These are phyloP conservation scores for Meliscaeva auricollis DNA, from an alignment of 2,888 invertebrate species.

Conservation along the genomic window DNA sequence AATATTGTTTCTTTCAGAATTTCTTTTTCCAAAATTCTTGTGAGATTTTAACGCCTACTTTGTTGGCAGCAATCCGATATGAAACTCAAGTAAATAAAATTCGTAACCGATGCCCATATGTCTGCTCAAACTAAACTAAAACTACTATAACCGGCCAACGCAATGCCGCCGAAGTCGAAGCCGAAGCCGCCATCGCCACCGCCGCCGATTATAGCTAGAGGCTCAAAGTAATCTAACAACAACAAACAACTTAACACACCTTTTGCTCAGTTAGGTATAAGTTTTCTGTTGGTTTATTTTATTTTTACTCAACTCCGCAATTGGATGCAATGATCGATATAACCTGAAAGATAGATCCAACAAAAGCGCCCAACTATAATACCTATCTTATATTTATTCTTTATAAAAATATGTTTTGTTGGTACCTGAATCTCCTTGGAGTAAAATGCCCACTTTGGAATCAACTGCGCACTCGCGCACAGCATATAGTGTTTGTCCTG, in stretches of 20 bases:
- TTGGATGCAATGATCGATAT: conserved; percentile 73
- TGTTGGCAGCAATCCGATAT: conserved; percentile 56
- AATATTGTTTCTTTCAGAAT: conserved; percentile 13
- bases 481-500: conserved; percentile 65
- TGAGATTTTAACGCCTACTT: conserved; percentile 62
- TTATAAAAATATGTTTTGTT: too few relatives aligned
- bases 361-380: conserved; percentile 40
- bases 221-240: conserved; percentile 63
- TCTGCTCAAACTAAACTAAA: conserved; percentile 58
- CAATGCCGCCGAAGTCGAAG: conserved; percentile 1
- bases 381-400: neutral
- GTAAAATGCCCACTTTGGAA: conserved; percentile 33
- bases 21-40: conserved; percentile 49
- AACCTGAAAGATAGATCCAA: conserved; percentile 50
- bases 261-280: conserved; percentile 15
- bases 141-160: conserved; percentile 25
- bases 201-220: conserved; percentile 43
- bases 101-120: conserved; percentile 70
- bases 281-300: neutral
- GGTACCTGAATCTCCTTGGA: conserved; percentile 15
- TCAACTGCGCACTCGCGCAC: conserved; percentile 35
- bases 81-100: conserved; percentile 62
- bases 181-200: neutral
- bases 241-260: conserved; percentile 71
- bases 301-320: conserved; percentile 49